These are phyloP conservation scores for Sander lucioperca DNA, from an alignment of 2,113 vertebrate species.

Conservation along the genomic window DNA sequence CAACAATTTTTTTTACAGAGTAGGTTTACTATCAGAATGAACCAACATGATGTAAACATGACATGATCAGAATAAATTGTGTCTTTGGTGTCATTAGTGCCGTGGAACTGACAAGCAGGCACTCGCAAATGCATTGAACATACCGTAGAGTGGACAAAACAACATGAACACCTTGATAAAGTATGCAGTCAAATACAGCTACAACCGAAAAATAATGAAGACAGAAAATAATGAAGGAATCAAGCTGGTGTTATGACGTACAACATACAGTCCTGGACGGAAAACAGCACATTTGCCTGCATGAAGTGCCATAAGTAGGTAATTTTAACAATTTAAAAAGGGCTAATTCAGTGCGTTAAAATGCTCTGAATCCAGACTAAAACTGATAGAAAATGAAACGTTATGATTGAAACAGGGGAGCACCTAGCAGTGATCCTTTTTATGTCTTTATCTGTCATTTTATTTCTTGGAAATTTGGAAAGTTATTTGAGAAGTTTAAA, in stretches of 20 bases:
- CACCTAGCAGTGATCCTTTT: background rate
- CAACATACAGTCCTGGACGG: background rate
- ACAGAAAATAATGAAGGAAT: background rate
- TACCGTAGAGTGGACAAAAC: background rate
- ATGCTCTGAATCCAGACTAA: background rate
- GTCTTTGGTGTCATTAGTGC: background rate
- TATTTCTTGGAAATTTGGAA: background rate
- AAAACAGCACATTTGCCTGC: background rate
- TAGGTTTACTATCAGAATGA: constrained; percentile 1
- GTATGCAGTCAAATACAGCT: background rate
- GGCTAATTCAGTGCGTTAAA: background rate
- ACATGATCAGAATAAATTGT: background rate
- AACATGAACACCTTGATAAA: background rate
- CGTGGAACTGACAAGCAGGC: background rate
- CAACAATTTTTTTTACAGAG: constrained; percentile 12
- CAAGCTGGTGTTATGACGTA: background rate
- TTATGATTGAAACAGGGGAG: background rate
- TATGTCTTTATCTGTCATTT: background rate
- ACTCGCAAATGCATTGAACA: background rate
- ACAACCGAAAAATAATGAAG: background rate
- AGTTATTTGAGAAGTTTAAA: background rate
- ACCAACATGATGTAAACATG: background rate
- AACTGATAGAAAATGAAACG: background rate
- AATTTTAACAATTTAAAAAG: background rate
- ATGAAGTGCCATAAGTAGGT: background rate